These are phyloP conservation scores for Pelagia noctiluca DNA, from an alignment of 30 jellyfish, hydroid and myxozoan genomes.

Conservation along the genomic window DNA sequence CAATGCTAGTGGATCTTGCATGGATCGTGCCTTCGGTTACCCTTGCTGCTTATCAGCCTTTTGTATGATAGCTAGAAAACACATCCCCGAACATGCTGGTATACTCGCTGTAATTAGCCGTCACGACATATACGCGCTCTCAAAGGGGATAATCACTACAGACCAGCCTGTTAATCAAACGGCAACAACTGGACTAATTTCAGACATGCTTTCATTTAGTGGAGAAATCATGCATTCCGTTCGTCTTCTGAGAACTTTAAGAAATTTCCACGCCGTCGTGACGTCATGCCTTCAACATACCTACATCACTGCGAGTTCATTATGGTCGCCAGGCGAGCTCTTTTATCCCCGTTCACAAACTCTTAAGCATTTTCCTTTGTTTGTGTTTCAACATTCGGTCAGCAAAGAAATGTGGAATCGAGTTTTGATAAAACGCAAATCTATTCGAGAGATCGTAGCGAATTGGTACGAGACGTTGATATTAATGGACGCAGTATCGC, in stretches of 20 bases:
- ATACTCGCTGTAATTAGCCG: slow-evolving; percentile 67
- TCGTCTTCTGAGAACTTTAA: slow-evolving; percentile 35
- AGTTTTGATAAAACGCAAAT: slow-evolving; percentile 57
- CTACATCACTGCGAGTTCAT: slow-evolving; percentile 78
- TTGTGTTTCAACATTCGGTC: slow-evolving; percentile 75
- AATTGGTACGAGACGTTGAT: slow-evolving; percentile 50
- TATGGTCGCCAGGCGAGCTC: slow-evolving; percentile 82
- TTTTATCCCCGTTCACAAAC: slow-evolving; percentile 55
- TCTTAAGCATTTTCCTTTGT: slow-evolving; percentile 42
- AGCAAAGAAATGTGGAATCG: slow-evolving; percentile 50
- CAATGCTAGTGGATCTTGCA: slow-evolving; percentile 53
- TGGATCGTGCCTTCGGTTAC: slow-evolving; percentile 55
- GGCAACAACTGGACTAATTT: slow-evolving; percentile 48
- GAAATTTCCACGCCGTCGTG: slow-evolving; percentile 63
- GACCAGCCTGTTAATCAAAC: slow-evolving; percentile 21
- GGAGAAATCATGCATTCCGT: slow-evolving; percentile 74
- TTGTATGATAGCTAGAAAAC: slow-evolving; percentile 67
- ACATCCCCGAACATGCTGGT: slow-evolving; percentile 52
- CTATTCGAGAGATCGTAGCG: slow-evolving; percentile 35
- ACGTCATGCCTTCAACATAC: slow-evolving; percentile 91
- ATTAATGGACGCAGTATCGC: neutral
- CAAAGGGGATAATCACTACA: slow-evolving; percentile 40
- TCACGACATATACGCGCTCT: slow-evolving; percentile 70
- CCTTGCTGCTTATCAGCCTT: slow-evolving; percentile 89
- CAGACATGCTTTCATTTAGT: slow-evolving; percentile 74